A percentile compares a stretch with the other conserved stretches of the same genome.
phyloP scores from a whole-genome alignment of 2,888 invertebrate species.

The Lasiommata megera region DNA sequence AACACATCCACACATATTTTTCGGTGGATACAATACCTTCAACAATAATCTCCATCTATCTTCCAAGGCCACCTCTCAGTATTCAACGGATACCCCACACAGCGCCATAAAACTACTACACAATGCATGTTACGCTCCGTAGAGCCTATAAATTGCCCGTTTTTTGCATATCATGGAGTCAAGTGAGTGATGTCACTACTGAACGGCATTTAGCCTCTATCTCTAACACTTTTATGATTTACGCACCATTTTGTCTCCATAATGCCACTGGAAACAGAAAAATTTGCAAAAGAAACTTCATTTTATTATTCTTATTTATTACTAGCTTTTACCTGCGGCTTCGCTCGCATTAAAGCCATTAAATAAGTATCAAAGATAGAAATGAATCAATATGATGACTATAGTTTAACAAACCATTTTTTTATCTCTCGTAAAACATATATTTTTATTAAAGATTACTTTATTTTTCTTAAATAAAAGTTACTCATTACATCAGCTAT shows the following conservation, averaged over 20 bases:
- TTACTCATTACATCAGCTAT: too few relatives aligned
- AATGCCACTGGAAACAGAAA: neutral
- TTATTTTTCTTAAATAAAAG: too few relatives aligned
- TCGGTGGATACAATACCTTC: neutral
- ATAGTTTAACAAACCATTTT: too few relatives aligned
- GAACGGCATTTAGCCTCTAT: neutral
- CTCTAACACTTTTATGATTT: neutral
- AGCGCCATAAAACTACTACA: slow-evolving; percentile 3
- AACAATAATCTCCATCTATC: neutral
- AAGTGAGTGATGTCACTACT: neutral
- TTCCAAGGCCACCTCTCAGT: neutral
- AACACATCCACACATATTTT: too few relatives aligned
- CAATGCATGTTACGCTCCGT: neutral
- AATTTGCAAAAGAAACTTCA: too few relatives aligned
- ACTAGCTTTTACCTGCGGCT: neutral
- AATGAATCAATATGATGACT: too few relatives aligned
- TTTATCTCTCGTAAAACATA: too few relatives aligned
- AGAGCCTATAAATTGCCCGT: slow-evolving; percentile 13
- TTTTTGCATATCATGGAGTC: slow-evolving; percentile 9
- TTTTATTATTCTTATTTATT: too few relatives aligned
- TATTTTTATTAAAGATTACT: too few relatives aligned
- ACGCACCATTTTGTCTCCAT: neutral
- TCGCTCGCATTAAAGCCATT: too few relatives aligned
- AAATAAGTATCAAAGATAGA: too few relatives aligned
- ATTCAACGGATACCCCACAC: neutral